Base-by-base conservation (phyloP, 2,888 invertebrate species). In the Andrena marginata region DNA sequence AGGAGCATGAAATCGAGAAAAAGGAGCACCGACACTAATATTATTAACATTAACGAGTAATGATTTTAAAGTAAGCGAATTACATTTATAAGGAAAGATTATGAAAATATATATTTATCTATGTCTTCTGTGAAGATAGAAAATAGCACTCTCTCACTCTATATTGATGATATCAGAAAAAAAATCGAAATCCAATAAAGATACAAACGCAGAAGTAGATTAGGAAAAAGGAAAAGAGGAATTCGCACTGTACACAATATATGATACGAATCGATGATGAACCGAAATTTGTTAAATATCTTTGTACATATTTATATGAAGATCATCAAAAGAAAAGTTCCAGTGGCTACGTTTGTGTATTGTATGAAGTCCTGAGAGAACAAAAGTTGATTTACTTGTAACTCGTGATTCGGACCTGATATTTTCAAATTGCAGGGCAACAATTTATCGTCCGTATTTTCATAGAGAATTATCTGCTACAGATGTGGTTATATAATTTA, bases 61-160 rank as follows among this genome's bases (percentile, higher is more conserved):
- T 92, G 90, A 93, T 92, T 93, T 93, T 91, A 93, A 93, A 93
- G 85, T 93, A 93, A 93, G 94, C 91, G 91, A 94, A 93, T 93
- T 94, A 94, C 94, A 93, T 94, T 94, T 94, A 92, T 94, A 94
- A 94, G 93, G 88, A 94, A 94, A 94, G 93, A 94, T 94, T 92
- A 94, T 94, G 92, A 93, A 94, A 94, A 94, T 94, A 94, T 94
- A 94, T 94, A 94, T 94, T 94, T 94, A 94, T 94, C 94, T 94
- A 94, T 94, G 94, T 94, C 94, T 94, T 94, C 94, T 94, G 94
- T 94, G 94, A 94, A 94, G 94, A 94, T 94, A 93, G 93, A 93
- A 94, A 94, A 94, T 94, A 93, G 93, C 93, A 94, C 93, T 94
- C 94, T 94, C 93, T 94, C 93, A 93, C 93, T 93, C 93, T 93